Conservation (phyloP, 2,888 invertebrate species). For the Dimorphilus gyrociliatus region DNA sequence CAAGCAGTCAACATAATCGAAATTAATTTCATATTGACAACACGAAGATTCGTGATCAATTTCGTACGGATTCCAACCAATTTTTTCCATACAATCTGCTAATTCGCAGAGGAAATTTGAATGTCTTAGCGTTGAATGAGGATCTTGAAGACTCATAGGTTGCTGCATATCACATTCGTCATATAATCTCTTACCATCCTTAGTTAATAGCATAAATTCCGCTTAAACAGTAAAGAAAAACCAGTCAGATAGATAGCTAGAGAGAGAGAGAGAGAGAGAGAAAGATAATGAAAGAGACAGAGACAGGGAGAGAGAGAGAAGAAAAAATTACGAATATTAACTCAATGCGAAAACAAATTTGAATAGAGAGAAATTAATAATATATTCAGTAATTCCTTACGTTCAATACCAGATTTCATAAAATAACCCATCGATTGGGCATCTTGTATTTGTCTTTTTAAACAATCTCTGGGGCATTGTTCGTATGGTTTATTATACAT, state of each 20-base stretch:
- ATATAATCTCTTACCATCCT: constrained; percentile 5
- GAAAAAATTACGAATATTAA: too few species aligned
- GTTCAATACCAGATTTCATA: constrained; percentile 14
- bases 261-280: too few species aligned
- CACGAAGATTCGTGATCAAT: constrained; percentile 13
- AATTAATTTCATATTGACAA: constrained; percentile 14
- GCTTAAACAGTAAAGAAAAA: constrained; percentile 1
- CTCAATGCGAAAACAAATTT: too few species aligned
- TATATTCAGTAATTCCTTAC: constrained; percentile 9
- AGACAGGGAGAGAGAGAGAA: too few species aligned
- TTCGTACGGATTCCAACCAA: constrained; percentile 15
- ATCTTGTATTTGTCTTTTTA: constrained; percentile 6
- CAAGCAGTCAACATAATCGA: constrained; percentile 10
- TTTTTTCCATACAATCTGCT: constrained; percentile 10
- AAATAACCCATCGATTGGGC: constrained; percentile 7
- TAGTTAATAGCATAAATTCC: constrained; percentile 3
- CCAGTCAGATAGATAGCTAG: too few species aligned
- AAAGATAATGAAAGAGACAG: too few species aligned
- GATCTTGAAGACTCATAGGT: constrained; percentile 12
- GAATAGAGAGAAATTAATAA: too few species aligned
- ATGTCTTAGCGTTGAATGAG: constrained; percentile 9
- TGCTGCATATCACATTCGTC: constrained; percentile 10
- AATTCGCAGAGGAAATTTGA: constrained; percentile 8
- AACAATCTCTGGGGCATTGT: constrained; percentile 11
- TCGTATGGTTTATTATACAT: constrained; percentile 9